Percentiles rank a stretch among this genome's conserved stretches.
Evolutionary conservation across 2,888 invertebrate genomes (phyloP).

Genomic region (Chrysodeixis includens): DNA sequence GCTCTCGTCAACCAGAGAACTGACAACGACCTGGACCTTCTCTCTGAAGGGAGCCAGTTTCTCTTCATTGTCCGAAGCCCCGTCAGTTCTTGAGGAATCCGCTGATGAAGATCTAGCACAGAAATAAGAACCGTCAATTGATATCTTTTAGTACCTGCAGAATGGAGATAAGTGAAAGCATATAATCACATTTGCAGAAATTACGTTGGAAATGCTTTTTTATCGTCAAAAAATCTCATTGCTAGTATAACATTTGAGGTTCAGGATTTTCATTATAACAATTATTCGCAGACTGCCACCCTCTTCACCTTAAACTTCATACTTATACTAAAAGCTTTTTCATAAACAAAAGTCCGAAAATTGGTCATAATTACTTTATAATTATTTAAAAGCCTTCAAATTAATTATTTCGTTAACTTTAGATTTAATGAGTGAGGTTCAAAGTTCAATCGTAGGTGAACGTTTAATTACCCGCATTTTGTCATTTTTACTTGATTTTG

Average conservation of each 20-base stretch:
- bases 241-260: neutral
- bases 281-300: neutral
- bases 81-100: conserved; percentile 86
- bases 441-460: conserved; percentile 29
- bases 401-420: conserved; percentile 46
- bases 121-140: too few relatives aligned
- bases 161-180: too few relatives aligned
- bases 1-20: conserved; percentile 90
- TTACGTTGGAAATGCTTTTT: too few relatives aligned
- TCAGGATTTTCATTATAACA: neutral
- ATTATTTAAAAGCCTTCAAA: conserved; percentile 39
- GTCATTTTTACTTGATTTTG: too few relatives aligned
- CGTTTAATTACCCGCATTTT: neutral
- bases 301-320: conserved; percentile 17
- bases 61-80: conserved; percentile 89
- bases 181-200: too few relatives aligned
- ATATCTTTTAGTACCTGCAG: too few relatives aligned
- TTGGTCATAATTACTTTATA: conserved; percentile 33
- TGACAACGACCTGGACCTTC: conserved; percentile 88
- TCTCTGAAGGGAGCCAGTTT: conserved; percentile 91
- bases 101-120: conserved; percentile 76
- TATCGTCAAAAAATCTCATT: too few relatives aligned
- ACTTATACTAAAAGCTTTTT: conserved; percentile 29
- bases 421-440: conserved; percentile 34
- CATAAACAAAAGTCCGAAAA: conserved; percentile 24